Conservation (phyloP, 1,140 invertebrate genomes). For the Augochlora pura region DNA sequence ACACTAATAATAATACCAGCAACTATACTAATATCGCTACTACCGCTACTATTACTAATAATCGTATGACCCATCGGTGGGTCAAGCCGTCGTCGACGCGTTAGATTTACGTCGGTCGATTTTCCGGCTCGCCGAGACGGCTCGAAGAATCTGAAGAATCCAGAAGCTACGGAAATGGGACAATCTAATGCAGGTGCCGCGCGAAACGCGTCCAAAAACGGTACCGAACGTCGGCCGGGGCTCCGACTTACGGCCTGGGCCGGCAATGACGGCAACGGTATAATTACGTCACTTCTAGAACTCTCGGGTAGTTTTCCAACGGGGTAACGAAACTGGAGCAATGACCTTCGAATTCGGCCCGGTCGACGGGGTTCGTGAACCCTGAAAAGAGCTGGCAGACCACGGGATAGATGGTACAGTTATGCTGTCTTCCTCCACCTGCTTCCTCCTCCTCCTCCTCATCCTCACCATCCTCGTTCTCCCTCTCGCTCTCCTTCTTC, state of each 20-base stretch:
- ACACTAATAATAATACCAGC: too few relatives aligned
- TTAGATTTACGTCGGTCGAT: too few relatives aligned
- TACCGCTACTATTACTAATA: too few relatives aligned
- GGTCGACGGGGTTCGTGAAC: constrained; percentile 67
- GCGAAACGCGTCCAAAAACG: background rate
- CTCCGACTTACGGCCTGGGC: background rate
- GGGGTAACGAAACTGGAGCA: constrained; percentile 60
- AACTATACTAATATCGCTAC: too few relatives aligned
- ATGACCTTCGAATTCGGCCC: constrained; percentile 69
- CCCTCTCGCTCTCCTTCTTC: constrained; percentile 41
- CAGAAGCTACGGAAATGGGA: background rate
- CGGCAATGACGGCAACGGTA: background rate
- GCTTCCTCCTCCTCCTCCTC: constrained; percentile 50
- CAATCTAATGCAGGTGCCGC: background rate
- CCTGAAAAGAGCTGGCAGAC: constrained; percentile 56
- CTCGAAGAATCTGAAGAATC: too few relatives aligned
- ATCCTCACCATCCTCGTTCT: background rate
- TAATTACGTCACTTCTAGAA: constrained; percentile 39
- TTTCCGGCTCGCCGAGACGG: too few relatives aligned
- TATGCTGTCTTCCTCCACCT: constrained; percentile 65
- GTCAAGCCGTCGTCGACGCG: too few relatives aligned
- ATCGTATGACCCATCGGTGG: too few relatives aligned
- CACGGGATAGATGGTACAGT: constrained; percentile 69
- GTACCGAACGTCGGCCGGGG: background rate
- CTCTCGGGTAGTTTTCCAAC: background rate